Evolutionary conservation across 2,797 vertebrate genomes (phyloP), one percentile per base, ranked within the genome.

Genomic region (Cyprinodon diabolis): DNA sequence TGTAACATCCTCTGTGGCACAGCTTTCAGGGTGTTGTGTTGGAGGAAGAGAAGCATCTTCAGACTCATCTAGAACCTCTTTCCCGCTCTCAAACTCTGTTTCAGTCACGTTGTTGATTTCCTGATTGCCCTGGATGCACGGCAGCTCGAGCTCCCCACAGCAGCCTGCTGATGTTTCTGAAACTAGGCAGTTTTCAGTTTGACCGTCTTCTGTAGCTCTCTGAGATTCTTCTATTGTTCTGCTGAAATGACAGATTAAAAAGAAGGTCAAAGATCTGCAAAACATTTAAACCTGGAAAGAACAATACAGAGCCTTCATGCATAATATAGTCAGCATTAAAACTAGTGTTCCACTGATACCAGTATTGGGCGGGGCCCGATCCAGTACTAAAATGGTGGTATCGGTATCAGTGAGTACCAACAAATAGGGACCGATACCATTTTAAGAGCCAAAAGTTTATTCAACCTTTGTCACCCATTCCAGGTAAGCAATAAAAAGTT

Each of bases 241-340:
- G 35, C 87, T 91, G 83, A 30, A 81, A 86, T 10, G 35, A 80
- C 19, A 85, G 14, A 78, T 43, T 0, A 72, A 45, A 77, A n/a
- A 66, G 19, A 6, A 4, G 21, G 1, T 68, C 37, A 69, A 15
- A 43, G 6, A n/a, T 69, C 11, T 37, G 2, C 37, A 40, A 13
- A 19, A 2, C 8, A 47, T 17, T 30, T 12, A 54, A 15, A 37
- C 49, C n/a, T 56, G 43, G 52, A 47, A 30, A 66, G 25, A 62
- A 62, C 21, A 10, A 1, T 21, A 6, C 19, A 6, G 40, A 5
- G 17, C 21, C 5, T 45, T 63, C 10, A 4, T n/a, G 6, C 43
- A 63, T 37, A 63, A n/a, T 8, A 10, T 63, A 43, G 21, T 45
- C 2, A 5, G 30, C 40, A n/a, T 43, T 43, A 43, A 12, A 4